Evolutionary conservation across 1,140 invertebrate species (phyloP), one percentile per base, ranked within the genome.

Genomic region (Drosophila ogumai): DNA sequence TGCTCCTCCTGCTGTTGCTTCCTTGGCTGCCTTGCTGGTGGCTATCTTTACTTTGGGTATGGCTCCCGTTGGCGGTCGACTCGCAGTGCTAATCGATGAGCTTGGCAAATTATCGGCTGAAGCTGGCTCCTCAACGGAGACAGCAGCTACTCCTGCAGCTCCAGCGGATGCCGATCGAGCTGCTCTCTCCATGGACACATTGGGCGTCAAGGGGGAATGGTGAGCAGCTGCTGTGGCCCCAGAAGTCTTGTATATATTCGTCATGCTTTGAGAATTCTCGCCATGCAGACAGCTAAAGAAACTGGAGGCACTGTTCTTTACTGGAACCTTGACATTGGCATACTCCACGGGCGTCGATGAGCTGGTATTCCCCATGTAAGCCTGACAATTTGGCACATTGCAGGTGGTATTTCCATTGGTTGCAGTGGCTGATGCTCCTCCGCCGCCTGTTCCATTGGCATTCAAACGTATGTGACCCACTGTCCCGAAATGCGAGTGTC

Each of bases 211-310:
- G 1, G 85, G 84, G 10, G 81, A 88, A 22, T 78, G 68, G 17
- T 78, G 49, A 0, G 40, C 55, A 0, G 84, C 63, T 28, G 73
- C 72, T 28, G 75, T 59, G 17, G 72, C 75, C 3, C 74, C 79
- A 3, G 90, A 77, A 0, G 90, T 90, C 13, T 92, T 91, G 44
- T 92, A 92, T 13, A 93, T 93, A 43, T 92, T 93, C 6, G 79
- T 93, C 92, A 93, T 92, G 15, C 92, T 92, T 72, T 93, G 92
- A 5, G 92, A 92, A 36, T 92, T 93, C 49, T 93, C 92, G 15
- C 92, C 91, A 28, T 92, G 90, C 58, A 93, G 64, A 46, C 92
- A 93, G 46, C 92, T 93, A 34, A 93, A 93, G 56, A 93, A 92
- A 8, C 90, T 92, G 3, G 90, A 91, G 13, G 90, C 78, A 56